Base-by-base conservation (phyloP, 2,113 vertebrate species). In the Sarotherodon lohbergeri region DNA sequence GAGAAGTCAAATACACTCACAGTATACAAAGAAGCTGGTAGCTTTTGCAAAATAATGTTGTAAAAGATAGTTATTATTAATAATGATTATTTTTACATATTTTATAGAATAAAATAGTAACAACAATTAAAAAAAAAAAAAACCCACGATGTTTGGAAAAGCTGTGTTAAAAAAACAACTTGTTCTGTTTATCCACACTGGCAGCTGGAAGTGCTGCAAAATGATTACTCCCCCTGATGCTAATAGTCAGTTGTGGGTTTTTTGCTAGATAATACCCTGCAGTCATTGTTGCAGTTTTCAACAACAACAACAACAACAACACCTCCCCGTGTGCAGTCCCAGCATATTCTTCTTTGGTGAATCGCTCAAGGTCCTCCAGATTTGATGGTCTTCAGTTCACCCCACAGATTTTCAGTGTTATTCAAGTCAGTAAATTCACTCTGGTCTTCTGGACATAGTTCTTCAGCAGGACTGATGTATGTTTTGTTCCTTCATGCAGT, bases 1-100 rank as follows among this genome's bases (percentile, higher is more conserved):
- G 57, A 1, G 0, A 34, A 19, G 14, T 17, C 27, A 1, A 29
- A 17, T 14, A 32, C 7, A 5, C 57, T 5, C 14, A 59, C 13
- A 4, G 27, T 61, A 32, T 61, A 32, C 27, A 61, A 59, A 59
- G 57, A 61, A 6, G 14, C 57, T 61, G 57, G 57, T 34, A 34
- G 57, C 29, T 61, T 34, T 61, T 61, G 5, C 57, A 61, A 61
- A 61, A 1, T 34, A 34, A 34, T 6, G 57, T 34, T 61, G 29
- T 34, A 10, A 34, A 61, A 34, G 29, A 61, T 32, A 17, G 27
- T 36, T 7, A 36, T 36, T 36, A 36, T 36, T 17, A 61, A 61
- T 61, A 1, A 61, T 34, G 2, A 19, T 10, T 61, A 19, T 34
- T 61, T 61, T 61, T 61, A 0, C 0, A 10, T 32, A 17, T 61